Base-by-base conservation (phyloP, 2,797 vertebrate genomes). In the Tangara arthus region DNA sequence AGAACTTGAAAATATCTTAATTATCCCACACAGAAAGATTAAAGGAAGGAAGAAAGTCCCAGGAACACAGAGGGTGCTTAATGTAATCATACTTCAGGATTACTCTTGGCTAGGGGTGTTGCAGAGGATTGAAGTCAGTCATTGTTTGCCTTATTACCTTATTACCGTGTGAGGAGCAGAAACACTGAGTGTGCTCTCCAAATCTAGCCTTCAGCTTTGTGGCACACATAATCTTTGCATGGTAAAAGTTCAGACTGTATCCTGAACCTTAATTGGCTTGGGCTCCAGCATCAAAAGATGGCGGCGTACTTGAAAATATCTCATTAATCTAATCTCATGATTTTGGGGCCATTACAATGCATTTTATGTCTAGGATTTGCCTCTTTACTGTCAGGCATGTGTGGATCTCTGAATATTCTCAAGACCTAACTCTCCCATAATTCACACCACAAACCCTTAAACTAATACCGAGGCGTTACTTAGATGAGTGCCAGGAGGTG, bases 1-100 rank as follows among this genome's bases (percentile, higher is more conserved):
- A 92, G 87, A 81, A 90, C 65, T 75, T 86, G 50, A 81, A 87
- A 94, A 91, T 85, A 78, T 71, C 42, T 82, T 94, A 60, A 92
- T 94, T 92, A 84, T 72, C 68, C 82, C 79, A 32, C 89, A 92
- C 65, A 85, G 52, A 93, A 92, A 91, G 82, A 94, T 93, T 92
- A 95, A 97, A 97, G 68, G 66, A 92, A 87, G 78, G 64, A 80
- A 79, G 81, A 89, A 21, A 64, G 87, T 89, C 86, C 16, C 41
- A 71, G 50, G 46, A 89, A 82, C 59, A 90, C 8, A 82, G 57
- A 87, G 16, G 39, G 34, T 89, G 71, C 61, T 82, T 85, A 92
- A 77, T 49, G 56, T 82, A 92, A 80, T 85, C 75, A 75, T 75
- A 39, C 46, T 84, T 81, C 60, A 82, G 82, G 61, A 71, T 89